Percentiles rank a stretch among this genome's conserved stretches.
Evolutionary conservation across 2,113 vertebrate genomes (phyloP).

Genomic region (cat (Felis catus)): F.catus_Fca126_mat1.0 CM031414.1:92197001-92197500

Average conservation of each 20-base stretch:
- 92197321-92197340: not conserved
- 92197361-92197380: not conserved
- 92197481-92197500: not conserved
- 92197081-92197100: not conserved
- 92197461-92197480: not conserved
- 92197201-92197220: not conserved
- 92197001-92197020: slow-evolving; percentile 23
- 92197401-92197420: slow-evolving; percentile 11
- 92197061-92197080: not conserved
- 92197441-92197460: slow-evolving; percentile 44
- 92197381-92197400: not conserved
- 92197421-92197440: slow-evolving; percentile 26
- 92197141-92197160: not conserved
- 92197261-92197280: not conserved
- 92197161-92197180: not conserved
- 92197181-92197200: not conserved
- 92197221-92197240: not conserved
- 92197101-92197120: slow-evolving; percentile 7
- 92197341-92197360: not conserved
- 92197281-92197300: not conserved
- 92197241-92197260: too few species aligned
- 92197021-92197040: not conserved
- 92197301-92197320: not conserved
- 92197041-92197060: not conserved
- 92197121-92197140: too few species aligned